phyloP scores from a whole-genome alignment of 2,888 invertebrate species.

The Nasonovia ribisnigri region DNA sequence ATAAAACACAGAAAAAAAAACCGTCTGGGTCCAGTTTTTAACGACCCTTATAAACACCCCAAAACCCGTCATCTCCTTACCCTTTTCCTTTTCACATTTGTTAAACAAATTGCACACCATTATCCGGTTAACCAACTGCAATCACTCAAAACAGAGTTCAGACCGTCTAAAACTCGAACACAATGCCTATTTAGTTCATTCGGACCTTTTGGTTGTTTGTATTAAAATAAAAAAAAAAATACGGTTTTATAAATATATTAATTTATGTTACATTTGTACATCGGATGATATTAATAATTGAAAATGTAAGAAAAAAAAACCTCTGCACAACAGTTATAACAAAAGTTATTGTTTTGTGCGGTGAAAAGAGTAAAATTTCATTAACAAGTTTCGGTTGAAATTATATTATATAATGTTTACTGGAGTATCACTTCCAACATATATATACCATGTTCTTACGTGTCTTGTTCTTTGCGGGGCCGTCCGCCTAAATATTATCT shows the following conservation, averaged over 20 bases:
- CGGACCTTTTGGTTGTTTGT: not conserved
- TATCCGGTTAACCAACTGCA: constrained; percentile 52
- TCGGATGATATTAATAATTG: not conserved
- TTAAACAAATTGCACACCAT: constrained; percentile 42
- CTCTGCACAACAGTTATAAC: not conserved
- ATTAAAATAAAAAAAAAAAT: constrained; percentile 32
- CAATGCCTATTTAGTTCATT: constrained; percentile 11
- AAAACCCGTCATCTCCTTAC: constrained; percentile 46
- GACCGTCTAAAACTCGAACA: constrained; percentile 34
- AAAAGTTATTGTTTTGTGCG: not conserved
- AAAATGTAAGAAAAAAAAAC: not conserved
- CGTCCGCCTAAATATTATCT: not conserved
- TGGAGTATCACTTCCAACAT: not conserved
- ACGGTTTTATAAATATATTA: not conserved
- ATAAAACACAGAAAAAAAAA: constrained; percentile 45
- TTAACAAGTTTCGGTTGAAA: not conserved
- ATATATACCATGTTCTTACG: not conserved
- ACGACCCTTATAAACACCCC: constrained; percentile 60
- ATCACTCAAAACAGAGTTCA: constrained; percentile 39
- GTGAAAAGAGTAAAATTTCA: not conserved
- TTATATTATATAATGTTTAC: not conserved
- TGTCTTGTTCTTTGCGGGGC: not conserved
- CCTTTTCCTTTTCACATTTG: constrained; percentile 48
- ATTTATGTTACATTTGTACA: constrained; percentile 6
- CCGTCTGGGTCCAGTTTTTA: constrained; percentile 57